Percentiles rank a stretch among this genome's conserved stretches.
Conservation (phyloP, 2,113 vertebrate genomes). For the Caretta caretta region DNA sequence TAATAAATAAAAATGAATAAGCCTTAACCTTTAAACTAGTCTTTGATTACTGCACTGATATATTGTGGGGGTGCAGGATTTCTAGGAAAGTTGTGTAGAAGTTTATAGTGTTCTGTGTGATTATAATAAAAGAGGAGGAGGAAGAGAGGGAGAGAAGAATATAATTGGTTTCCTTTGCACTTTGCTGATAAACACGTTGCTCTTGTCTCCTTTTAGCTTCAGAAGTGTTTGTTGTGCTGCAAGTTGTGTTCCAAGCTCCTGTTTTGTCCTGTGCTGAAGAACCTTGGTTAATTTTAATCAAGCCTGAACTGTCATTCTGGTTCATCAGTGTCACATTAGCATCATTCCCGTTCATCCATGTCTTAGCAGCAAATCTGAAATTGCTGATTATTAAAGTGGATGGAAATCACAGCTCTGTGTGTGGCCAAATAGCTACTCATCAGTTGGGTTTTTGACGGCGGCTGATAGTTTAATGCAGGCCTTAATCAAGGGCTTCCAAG, state of each 20-base stretch:
- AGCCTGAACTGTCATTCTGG: conserved; percentile 82
- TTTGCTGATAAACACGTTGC: conserved; percentile 45
- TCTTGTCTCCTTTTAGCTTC: conserved; percentile 40
- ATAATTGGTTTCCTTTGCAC: conserved; percentile 24
- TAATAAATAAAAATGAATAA: not conserved
- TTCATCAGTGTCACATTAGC: conserved; percentile 90
- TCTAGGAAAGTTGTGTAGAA: not conserved
- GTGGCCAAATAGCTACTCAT: conserved; percentile 85
- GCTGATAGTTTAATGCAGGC: conserved; percentile 71
- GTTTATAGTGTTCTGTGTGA: not conserved
- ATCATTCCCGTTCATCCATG: conserved; percentile 84
- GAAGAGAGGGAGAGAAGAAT: not conserved
- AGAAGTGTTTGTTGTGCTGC: not conserved
- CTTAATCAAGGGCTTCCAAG: conserved; percentile 77
- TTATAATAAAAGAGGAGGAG: not conserved
- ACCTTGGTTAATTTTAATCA: conserved; percentile 92
- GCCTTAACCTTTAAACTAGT: not conserved
- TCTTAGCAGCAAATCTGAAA: conserved; percentile 87
- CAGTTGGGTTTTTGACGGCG: conserved; percentile 75
- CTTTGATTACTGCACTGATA: not conserved
- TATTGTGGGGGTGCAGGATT: not conserved
- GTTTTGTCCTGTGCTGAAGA: conserved; percentile 56
- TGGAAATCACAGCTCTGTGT: conserved; percentile 86
- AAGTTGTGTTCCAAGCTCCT: not conserved
- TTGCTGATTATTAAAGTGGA: conserved; percentile 91